A percentile compares a stretch with the other conserved stretches of the same genome.
These are phyloP conservation scores for Notolepis coatsorum DNA, from an alignment of 2,797 vertebrate genomes.

Conservation along the genomic window DNA sequence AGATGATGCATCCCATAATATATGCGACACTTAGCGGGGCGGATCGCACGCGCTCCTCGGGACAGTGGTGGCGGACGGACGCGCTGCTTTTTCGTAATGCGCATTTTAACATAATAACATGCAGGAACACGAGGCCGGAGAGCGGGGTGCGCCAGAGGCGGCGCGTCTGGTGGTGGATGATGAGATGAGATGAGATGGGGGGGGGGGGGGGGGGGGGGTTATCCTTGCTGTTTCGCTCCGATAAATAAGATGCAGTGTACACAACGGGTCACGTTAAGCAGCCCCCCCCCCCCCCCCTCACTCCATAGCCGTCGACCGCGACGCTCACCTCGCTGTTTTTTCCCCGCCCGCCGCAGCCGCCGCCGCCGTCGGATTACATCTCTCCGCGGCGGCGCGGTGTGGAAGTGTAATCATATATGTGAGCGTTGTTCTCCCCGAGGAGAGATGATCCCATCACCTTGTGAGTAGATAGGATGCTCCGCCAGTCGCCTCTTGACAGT, in stretches of 20 bases:
- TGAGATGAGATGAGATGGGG: constrained; percentile 57
- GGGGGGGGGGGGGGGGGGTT: constrained; percentile 27
- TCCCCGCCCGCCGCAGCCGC: no score
- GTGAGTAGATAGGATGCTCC: constrained; percentile 44
- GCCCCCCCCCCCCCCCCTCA: constrained; percentile 38
- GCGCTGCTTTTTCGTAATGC: constrained; percentile 24
- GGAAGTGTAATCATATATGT: constrained; percentile 26
- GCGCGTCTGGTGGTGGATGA: constrained; percentile 60
- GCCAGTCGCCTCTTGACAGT: constrained; percentile 24
- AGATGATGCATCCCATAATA: constrained; percentile 30
- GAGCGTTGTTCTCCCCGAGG: constrained; percentile 55
- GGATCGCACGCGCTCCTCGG: constrained; percentile 10
- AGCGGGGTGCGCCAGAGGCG: constrained; percentile 36
- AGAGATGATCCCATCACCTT: constrained; percentile 16
- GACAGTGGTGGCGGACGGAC: neutral
- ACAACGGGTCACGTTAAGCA: constrained; percentile 64
- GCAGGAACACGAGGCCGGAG: constrained; percentile 53
- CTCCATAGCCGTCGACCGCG: no score
- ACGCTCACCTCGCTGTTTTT: no score
- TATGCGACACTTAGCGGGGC: constrained; percentile 33
- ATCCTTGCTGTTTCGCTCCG: constrained; percentile 47
- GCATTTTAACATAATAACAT: constrained; percentile 50
- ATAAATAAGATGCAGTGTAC: constrained; percentile 54
- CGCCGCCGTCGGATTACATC: no score
- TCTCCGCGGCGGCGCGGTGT: constrained; percentile 43